Conservation (phyloP, 2,113 vertebrate genomes). For the Leptobrachium leishanense region DNA sequence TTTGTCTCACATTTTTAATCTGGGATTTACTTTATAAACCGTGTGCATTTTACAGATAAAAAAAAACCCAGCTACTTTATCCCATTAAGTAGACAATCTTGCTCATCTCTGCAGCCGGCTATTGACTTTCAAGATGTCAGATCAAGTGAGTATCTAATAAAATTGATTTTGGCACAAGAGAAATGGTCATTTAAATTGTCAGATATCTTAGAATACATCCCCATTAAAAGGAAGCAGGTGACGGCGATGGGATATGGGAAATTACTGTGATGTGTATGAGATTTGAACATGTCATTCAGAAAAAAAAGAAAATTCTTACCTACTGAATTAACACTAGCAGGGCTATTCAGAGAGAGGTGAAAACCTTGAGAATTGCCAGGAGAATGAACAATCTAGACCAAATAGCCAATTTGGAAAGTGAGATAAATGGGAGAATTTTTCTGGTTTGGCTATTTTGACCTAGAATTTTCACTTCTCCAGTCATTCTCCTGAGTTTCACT, state of each 20-base stretch:
- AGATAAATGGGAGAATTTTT: too few species aligned
- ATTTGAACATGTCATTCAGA: neutral
- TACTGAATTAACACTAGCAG: too few species aligned
- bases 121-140: constrained; percentile 3
- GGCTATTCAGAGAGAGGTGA: too few species aligned
- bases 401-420: too few species aligned
- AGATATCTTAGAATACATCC: neutral
- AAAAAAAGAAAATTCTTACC: too few species aligned
- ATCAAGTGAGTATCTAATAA: neutral
- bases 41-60: neutral
- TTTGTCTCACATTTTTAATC: too few species aligned
- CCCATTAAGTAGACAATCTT: neutral
- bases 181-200: neutral
- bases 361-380: too few species aligned
- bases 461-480: too few species aligned
- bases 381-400: too few species aligned
- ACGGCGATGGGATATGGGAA: neutral
- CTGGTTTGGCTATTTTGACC: too few species aligned
- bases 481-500: too few species aligned
- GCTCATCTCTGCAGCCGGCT: neutral
- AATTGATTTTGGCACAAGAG: constrained; percentile 4
- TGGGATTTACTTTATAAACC: neutral
- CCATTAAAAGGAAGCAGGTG: neutral
- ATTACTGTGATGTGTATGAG: neutral
- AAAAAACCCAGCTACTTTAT: neutral